Conservation (phyloP, 2,888 invertebrate genomes). For the Xanthostigma xanthostigma region DNA sequence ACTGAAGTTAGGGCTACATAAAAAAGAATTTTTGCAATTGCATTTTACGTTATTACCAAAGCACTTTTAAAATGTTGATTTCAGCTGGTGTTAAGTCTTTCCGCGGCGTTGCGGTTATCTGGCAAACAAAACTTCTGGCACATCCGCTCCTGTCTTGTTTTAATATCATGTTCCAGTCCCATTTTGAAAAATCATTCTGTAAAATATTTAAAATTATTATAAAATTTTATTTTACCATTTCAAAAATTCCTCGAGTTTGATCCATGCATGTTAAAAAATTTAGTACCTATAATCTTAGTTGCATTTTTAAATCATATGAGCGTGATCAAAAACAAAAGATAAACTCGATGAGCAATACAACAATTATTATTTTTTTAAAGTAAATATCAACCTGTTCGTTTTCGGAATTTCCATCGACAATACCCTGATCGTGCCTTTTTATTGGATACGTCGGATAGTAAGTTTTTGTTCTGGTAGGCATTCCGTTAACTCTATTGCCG, state of each 20-base stretch:
- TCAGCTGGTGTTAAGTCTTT: constrained; percentile 20
- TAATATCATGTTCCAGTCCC: constrained; percentile 24
- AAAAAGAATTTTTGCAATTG: too few relatives aligned
- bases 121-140: constrained; percentile 30
- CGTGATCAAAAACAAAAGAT: too few relatives aligned
- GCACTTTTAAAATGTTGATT: constrained; percentile 20
- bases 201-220: neutral
- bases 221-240: too few relatives aligned
- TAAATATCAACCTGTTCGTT: neutral
- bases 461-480: neutral
- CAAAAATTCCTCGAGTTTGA: too few relatives aligned
- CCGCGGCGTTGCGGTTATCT: constrained; percentile 23
- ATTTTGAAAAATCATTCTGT: constrained; percentile 9
- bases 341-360: too few relatives aligned
- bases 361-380: too few relatives aligned
- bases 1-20: too few relatives aligned
- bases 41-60: constrained; percentile 17
- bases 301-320: too few relatives aligned
- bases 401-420: too few relatives aligned
- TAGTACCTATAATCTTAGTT: too few relatives aligned
- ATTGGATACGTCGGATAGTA: neutral
- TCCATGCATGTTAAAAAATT: too few relatives aligned
- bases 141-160: constrained; percentile 29
- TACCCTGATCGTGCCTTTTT: too few relatives aligned
- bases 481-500: neutral